Percentiles rank a stretch among this genome's conserved stretches.
These are phyloP conservation scores for Pseudorhiza aurosa DNA, from an alignment of 30 jellyfish, hydroid and myxozoan species.

Conservation along the genomic window DNA sequence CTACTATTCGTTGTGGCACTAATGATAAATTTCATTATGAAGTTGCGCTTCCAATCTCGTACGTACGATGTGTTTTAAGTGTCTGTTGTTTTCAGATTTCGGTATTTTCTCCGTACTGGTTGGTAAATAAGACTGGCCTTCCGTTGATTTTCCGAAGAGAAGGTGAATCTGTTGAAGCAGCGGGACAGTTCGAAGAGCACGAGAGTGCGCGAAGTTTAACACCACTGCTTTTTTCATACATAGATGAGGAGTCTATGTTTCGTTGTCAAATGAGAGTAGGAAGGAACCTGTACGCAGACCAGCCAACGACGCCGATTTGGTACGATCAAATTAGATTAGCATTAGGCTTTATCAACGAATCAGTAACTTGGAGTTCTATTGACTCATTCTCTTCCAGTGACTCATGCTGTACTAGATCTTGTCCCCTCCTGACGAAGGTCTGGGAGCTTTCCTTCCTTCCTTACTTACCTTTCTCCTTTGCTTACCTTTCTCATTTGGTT, in stretches of 20 bases:
- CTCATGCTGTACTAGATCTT: too few relatives aligned
- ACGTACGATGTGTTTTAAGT: too few relatives aligned
- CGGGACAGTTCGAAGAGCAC: constrained; percentile 99
- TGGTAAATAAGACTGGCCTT: constrained; percentile 92
- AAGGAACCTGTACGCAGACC: constrained; percentile 59
- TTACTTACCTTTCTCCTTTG: too few relatives aligned
- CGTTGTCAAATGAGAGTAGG: constrained; percentile 97
- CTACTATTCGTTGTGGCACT: too few relatives aligned
- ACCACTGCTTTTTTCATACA: constrained; percentile 93
- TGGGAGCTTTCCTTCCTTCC: too few relatives aligned
- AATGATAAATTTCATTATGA: too few relatives aligned
- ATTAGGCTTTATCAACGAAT: too few relatives aligned
- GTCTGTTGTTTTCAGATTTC: constrained; percentile 93
- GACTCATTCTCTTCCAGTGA: too few relatives aligned
- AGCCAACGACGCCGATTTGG: constrained; percentile 44
- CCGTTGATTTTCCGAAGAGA: constrained; percentile 96
- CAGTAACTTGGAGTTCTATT: too few relatives aligned
- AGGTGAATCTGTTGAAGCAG: constrained; percentile 92
- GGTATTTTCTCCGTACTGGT: constrained; percentile 93
- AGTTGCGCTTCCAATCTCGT: too few relatives aligned
- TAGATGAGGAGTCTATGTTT: constrained; percentile 80
- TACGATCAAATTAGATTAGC: constrained; percentile 9
- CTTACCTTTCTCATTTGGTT: too few relatives aligned
- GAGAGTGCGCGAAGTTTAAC: constrained; percentile 97
- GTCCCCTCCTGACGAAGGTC: too few relatives aligned